phyloP scores from a whole-genome alignment of 2,113 vertebrate species.

The Gopherus flavomarginatus region DNA sequence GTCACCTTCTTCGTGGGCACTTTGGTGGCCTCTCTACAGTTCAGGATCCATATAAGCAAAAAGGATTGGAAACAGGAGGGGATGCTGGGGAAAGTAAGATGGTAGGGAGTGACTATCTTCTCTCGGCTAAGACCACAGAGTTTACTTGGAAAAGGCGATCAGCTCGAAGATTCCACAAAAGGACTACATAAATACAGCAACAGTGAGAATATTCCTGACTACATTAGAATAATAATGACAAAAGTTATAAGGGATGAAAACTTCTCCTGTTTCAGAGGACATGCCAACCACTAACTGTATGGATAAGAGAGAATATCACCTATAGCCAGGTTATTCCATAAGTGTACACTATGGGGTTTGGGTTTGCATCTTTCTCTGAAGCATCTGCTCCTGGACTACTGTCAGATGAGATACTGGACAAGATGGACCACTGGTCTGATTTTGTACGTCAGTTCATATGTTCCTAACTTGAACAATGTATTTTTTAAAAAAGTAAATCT shows the following conservation, averaged over 20 bases:
- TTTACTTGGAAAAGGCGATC: not conserved
- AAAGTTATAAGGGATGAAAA: not conserved
- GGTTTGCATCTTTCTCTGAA: too few relatives aligned
- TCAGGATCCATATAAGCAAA: not conserved
- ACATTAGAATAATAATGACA: not conserved
- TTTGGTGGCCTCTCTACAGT: not conserved
- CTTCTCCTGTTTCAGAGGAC: not conserved
- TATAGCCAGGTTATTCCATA: not conserved
- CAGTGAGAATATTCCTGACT: not conserved
- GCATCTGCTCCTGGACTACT: too few relatives aligned
- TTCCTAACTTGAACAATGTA: too few relatives aligned
- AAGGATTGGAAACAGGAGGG: not conserved
- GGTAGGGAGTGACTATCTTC: not conserved
- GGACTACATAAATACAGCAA: not conserved
- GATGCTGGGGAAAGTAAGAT: not conserved
- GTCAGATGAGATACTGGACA: too few relatives aligned
- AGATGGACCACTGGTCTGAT: too few relatives aligned
- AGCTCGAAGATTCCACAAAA: not conserved
- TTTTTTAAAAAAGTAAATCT: too few relatives aligned
- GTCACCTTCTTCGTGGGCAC: not conserved
- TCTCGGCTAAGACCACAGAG: not conserved
- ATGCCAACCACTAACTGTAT: not conserved
- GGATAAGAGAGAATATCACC: not conserved
- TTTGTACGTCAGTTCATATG: too few relatives aligned
- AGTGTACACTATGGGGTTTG: too few relatives aligned